phyloP scores from a whole-genome alignment of 2,888 invertebrate species.

The Acleris holmiana region DNA sequence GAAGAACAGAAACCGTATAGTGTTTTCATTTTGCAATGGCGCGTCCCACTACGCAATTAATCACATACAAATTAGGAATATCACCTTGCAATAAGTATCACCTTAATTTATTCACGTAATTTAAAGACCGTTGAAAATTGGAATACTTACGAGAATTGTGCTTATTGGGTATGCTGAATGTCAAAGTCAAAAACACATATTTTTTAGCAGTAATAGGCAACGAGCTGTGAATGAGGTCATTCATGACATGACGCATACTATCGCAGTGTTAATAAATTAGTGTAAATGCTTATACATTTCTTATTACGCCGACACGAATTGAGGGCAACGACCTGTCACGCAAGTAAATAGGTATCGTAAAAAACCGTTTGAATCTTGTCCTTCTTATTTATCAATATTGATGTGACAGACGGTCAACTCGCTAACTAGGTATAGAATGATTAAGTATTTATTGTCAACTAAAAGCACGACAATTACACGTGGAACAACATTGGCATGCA shows the following conservation, averaged over 20 bases:
- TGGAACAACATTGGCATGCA: no score
- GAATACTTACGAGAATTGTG: not conserved
- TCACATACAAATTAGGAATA: no score
- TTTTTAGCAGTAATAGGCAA: slow-evolving; percentile 25
- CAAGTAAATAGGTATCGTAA: slow-evolving; percentile 19
- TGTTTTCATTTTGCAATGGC: no score
- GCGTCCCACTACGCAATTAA: no score
- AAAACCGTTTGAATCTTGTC: slow-evolving; percentile 15
- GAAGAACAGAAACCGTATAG: no score
- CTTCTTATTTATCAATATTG: slow-evolving; percentile 17
- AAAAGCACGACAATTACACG: no score
- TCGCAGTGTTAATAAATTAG: slow-evolving; percentile 27
- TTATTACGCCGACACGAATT: slow-evolving; percentile 21
- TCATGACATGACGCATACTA: slow-evolving; percentile 26
- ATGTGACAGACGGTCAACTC: not conserved
- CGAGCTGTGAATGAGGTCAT: slow-evolving; percentile 27
- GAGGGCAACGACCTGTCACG: slow-evolving; percentile 28
- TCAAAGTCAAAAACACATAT: slow-evolving; percentile 20
- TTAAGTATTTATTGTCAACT: no score
- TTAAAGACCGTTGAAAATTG: no score
- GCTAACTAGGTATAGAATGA: no score
- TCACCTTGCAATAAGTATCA: no score
- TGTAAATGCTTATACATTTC: slow-evolving; percentile 24
- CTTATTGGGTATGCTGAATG: slow-evolving; percentile 11
- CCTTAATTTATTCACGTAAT: no score